phyloP scores from a whole-genome alignment of 2,797 vertebrate species.

The Rhinophrynus dorsalis region DNA sequence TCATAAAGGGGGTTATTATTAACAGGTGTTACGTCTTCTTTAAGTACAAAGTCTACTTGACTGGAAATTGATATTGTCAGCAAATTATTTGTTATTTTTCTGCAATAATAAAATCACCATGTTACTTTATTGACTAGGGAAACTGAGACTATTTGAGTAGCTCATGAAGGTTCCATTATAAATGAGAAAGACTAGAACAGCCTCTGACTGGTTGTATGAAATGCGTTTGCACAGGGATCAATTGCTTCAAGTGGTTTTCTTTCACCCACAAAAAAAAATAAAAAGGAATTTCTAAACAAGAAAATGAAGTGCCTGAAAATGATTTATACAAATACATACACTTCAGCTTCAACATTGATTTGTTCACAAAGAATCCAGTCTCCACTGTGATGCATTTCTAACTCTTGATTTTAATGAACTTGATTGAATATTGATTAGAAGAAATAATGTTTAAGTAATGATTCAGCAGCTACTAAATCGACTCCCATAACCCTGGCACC shows the following conservation, averaged over 20 bases:
- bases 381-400: neutral
- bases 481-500: neutral
- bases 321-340: neutral
- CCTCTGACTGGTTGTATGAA: neutral
- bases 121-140: conserved; percentile 1
- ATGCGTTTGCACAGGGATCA: neutral
- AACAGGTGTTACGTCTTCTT: no score
- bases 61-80: neutral
- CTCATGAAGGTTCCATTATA: neutral
- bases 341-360: neutral
- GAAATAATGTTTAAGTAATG: neutral
- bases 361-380: neutral
- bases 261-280: neutral
- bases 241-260: neutral
- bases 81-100: neutral
- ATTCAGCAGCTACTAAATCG: neutral
- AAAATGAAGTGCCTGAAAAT: neutral
- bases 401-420: neutral
- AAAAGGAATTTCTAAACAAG: neutral
- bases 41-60: neutral
- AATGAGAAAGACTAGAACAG: neutral
- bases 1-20: no score
- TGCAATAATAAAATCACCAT: neutral
- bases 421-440: neutral
- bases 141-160: neutral